Conservation (phyloP, 2,113 vertebrate species). For the Amblyornis subalaris region DNA sequence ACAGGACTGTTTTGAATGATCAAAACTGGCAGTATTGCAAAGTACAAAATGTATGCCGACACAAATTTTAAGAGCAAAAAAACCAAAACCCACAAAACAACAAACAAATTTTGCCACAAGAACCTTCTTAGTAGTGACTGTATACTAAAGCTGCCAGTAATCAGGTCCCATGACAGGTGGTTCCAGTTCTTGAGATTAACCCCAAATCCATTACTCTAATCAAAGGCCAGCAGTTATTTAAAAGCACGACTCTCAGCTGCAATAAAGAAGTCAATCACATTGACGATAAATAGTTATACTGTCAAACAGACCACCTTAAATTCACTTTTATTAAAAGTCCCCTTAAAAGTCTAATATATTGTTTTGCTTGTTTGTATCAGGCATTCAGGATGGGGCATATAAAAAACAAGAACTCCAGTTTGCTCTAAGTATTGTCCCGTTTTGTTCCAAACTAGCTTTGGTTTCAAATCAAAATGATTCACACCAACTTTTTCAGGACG, state of each 20-base stretch:
- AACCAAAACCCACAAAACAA: neutral
- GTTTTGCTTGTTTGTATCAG: neutral
- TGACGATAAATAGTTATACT: neutral
- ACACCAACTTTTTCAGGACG: neutral
- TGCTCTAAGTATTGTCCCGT: neutral
- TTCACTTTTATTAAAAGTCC: rapidly evolving
- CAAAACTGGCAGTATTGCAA: neutral
- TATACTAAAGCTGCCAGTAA: neutral
- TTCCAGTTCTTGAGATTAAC: neutral
- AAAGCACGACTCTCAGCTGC: neutral
- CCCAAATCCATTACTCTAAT: neutral
- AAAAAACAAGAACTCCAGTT: neutral
- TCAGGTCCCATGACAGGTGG: neutral
- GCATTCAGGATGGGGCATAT: neutral
- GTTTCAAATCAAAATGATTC: neutral
- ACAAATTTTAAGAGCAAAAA: neutral
- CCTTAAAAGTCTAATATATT: neutral
- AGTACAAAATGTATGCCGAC: neutral
- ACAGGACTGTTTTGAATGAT: neutral
- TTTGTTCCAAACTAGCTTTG: neutral
- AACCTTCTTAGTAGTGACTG: neutral
- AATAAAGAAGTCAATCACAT: neutral
- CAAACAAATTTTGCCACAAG: neutral
- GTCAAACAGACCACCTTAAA: neutral
- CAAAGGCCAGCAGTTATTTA: neutral